Evolutionary conservation across 2,113 vertebrate genomes (phyloP).

Genomic region (Hemiprocne comata): DNA sequence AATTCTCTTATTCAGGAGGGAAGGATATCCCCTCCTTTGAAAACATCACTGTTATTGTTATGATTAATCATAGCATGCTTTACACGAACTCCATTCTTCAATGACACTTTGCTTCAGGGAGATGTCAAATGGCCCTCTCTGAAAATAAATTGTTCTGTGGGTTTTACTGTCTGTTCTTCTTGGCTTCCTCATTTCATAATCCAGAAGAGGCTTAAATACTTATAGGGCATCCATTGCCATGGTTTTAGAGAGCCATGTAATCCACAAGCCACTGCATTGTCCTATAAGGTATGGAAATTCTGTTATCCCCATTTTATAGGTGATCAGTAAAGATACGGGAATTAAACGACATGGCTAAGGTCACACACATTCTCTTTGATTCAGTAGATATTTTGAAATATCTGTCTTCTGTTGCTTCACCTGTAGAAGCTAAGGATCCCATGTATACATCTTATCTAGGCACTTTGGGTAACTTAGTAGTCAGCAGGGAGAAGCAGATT

Average conservation of each 20-base stretch:
- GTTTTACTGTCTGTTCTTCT: neutral
- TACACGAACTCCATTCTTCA: neutral
- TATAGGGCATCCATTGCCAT: neutral
- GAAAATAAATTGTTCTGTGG: neutral
- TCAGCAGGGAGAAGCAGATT: neutral
- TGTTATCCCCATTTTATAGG: neutral
- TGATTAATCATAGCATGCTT: neutral
- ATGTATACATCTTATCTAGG: neutral
- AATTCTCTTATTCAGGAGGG: neutral
- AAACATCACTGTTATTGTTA: neutral
- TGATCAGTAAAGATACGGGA: neutral
- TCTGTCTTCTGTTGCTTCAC: neutral
- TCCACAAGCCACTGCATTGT: neutral
- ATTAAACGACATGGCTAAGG: neutral
- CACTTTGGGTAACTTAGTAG: neutral
- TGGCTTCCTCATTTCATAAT: neutral
- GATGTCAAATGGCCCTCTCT: neutral
- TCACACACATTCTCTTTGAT: conserved; percentile 1
- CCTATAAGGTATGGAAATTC: neutral
- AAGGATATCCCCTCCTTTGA: neutral
- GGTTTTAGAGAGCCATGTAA: neutral
- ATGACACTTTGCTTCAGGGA: neutral
- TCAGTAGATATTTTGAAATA: conserved; percentile 7
- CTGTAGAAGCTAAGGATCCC: neutral
- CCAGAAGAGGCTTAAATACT: neutral